Evolutionary conservation across 2,113 vertebrate species (phyloP), one percentile per base, ranked within the genome.

Genomic region (Oostethus manadensis): DNA sequence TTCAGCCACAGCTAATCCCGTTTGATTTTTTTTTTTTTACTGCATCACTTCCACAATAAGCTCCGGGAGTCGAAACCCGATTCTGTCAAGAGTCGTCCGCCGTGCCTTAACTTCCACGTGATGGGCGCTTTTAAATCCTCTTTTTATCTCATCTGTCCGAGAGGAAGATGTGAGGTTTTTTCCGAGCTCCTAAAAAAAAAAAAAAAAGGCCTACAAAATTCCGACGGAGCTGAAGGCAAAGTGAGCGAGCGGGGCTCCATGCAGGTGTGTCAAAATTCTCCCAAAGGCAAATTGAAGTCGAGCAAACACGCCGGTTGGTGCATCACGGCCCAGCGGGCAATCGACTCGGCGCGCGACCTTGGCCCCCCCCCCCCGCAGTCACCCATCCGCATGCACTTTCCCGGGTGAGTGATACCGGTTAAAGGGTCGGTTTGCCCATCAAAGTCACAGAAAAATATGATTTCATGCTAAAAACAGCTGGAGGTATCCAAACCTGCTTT

Each of bases 1-100:
- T 65, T 54, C 66, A 46, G 62, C 66, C 73, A 44, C 51, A 50
- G 66, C 63, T 82, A 83, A 84, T 83, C 80, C 77, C 73, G 78
- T 81, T 84, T 86, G 74, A 76, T 64, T 63, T 58, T 49, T 65
- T 49, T 65, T 65, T 63, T 45, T 63, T 55, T 13, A 10, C 50
- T 50, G 66, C 59, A 58, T 51, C 38, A 60, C 46, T 58, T 77
- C 61, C 65, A 60, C 50, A 71, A 60, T 64, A 53, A 60, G 78
- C 59, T 70, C 60, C 3, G 11, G 38, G 55, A 73, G 67, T 77
- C 62, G 14, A 76, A 86, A 80, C 79, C 77, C 40, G 68, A 68
- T 79, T 83, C 73, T 85, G 83, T 82, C 81, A 76, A 62, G 46
- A 66, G 67, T 54, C 47, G 51, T 64, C 40, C 53, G 53, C 47